phyloP scores from a whole-genome alignment of 2,113 vertebrate genomes.

The Chamaetylas fuelleborni region DNA sequence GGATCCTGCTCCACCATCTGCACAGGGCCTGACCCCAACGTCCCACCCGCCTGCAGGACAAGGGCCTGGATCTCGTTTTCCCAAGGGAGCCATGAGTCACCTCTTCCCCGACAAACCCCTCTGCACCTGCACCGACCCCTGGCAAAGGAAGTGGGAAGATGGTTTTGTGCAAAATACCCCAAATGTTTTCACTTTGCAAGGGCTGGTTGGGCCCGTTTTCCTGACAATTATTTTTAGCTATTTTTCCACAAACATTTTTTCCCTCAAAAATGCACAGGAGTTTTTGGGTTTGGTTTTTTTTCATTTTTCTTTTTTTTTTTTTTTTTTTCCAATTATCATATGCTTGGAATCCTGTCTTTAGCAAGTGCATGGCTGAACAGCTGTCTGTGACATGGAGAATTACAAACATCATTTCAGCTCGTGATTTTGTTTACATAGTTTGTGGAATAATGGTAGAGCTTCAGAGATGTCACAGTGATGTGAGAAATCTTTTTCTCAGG shows the following conservation, averaged over 20 bases:
- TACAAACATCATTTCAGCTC: conserved; percentile 31
- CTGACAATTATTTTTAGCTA: conserved; percentile 29
- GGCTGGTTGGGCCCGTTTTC: background rate
- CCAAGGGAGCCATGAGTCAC: background rate
- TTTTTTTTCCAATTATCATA: background rate
- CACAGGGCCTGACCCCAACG: background rate
- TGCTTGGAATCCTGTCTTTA: conserved; percentile 28
- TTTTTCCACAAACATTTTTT: conserved; percentile 18
- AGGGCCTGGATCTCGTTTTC: background rate
- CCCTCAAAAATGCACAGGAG: background rate
- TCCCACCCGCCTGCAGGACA: background rate
- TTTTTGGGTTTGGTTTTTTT: background rate
- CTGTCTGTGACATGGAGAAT: conserved; percentile 31
- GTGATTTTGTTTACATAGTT: conserved; percentile 41
- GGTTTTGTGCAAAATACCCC: background rate
- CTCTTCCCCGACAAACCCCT: background rate
- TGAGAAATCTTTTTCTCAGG: background rate
- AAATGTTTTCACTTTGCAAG: conserved; percentile 32
- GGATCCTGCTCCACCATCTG: background rate
- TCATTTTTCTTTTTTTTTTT: no score
- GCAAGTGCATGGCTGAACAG: conserved; percentile 44
- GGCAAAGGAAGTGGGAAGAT: background rate
- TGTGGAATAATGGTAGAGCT: conserved; percentile 12
- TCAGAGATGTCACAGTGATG: background rate
- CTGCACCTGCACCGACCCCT: background rate